Percentiles rank a stretch among this genome's conserved stretches.
These are phyloP conservation scores for Eutrigla gurnardus DNA, from an alignment of 2,797 vertebrate species.

Conservation along the genomic window DNA sequence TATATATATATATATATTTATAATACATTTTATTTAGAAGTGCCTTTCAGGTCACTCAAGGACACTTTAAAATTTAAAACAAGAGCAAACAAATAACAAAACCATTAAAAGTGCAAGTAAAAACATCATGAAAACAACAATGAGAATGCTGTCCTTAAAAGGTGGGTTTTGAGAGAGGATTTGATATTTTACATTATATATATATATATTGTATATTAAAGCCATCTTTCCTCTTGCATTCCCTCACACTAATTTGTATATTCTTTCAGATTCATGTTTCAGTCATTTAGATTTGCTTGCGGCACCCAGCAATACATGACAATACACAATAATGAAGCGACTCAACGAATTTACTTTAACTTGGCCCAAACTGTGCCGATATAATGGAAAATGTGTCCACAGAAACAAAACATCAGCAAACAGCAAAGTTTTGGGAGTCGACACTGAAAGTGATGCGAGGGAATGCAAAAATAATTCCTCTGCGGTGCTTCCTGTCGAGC, in stretches of 20 bases:
- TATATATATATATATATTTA: not conserved
- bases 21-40: no score
- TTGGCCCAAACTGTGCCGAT: not conserved
- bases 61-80: no score
- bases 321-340: constrained; percentile 21
- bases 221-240: not conserved
- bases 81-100: no score
- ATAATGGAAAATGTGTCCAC: constrained; percentile 8
- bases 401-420: not conserved
- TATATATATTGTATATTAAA: constrained; percentile 2
- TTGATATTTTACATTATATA: not conserved
- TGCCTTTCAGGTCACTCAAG: no score
- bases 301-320: constrained; percentile 5
- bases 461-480: not conserved
- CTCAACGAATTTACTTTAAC: constrained; percentile 24
- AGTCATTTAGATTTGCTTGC: constrained; percentile 15
- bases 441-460: not conserved
- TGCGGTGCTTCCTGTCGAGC: constrained; percentile 18
- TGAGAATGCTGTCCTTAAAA: no score
- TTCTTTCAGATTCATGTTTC: constrained; percentile 22
- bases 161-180: no score
- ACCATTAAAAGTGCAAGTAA: no score
- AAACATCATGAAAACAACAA: no score
- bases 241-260: not conserved
- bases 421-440: not conserved